Conservation (phyloP, 2,797 vertebrate species). For the Phaenicophaeus curvirostris region DNA sequence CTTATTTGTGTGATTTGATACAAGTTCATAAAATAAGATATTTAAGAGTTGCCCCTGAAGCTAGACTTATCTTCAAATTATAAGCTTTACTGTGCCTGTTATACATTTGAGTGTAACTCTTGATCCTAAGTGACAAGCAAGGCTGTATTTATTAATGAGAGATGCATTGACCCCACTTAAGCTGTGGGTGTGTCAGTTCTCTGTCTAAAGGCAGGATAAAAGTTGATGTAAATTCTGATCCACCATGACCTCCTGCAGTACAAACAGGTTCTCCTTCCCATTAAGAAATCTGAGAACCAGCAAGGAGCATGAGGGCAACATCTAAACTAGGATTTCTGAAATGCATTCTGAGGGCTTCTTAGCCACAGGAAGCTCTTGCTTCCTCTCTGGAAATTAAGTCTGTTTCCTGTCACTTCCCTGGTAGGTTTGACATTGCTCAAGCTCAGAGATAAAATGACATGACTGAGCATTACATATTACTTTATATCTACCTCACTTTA, state of each 20-base stretch:
- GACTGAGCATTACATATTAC: background rate
- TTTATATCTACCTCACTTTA: background rate
- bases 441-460: rapidly evolving
- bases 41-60: background rate
- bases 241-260: background rate
- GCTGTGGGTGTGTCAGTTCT: background rate
- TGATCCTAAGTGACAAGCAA: background rate
- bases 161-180: background rate
- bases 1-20: background rate
- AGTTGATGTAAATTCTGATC: background rate
- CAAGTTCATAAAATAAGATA: background rate
- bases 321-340: background rate
- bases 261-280: too few relatives aligned
- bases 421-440: background rate
- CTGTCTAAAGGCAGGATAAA: background rate
- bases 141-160: background rate
- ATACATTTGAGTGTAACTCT: background rate
- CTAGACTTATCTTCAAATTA: background rate
- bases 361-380: background rate
- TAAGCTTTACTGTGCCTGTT: background rate
- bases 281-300: background rate
- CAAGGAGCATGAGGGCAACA: background rate
- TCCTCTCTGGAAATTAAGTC: background rate
- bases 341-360: background rate
- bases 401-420: rapidly evolving